phyloP scores from a whole-genome alignment of 2,113 vertebrate genomes.

The Leucoraja erinaceus region DNA sequence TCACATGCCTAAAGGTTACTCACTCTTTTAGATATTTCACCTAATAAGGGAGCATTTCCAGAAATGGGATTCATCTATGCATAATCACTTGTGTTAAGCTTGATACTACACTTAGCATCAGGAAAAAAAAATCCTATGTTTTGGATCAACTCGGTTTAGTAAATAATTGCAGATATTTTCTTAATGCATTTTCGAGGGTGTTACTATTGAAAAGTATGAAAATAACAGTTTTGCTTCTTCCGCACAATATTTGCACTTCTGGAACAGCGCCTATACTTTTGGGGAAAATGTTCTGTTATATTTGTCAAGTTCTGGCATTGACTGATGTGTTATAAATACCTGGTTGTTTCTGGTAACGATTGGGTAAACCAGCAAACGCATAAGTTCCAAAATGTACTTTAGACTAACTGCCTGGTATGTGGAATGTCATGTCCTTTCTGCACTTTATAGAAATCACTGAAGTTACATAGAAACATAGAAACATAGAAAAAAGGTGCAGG shows the following conservation, averaged over 20 bases:
- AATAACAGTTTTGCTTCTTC: not conserved
- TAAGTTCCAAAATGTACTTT: not conserved
- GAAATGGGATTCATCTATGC: not conserved
- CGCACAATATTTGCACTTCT: conserved; percentile 1
- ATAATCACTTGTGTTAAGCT: not conserved
- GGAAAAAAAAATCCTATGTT: not conserved
- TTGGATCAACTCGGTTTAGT: not conserved
- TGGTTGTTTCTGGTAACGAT: not conserved
- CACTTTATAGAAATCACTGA: not conserved
- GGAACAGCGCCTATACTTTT: not conserved
- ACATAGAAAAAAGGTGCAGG: too few relatives aligned
- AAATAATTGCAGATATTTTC: not conserved
- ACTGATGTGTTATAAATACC: not conserved
- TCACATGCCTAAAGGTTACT: not conserved
- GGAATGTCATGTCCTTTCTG: not conserved
- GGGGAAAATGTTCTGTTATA: not conserved
- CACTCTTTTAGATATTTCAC: not conserved
- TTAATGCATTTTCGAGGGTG: not conserved
- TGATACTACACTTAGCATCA: not conserved
- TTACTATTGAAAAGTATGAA: not conserved
- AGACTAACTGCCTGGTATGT: not conserved
- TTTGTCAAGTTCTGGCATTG: conserved; percentile 2
- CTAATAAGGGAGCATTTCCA: not conserved
- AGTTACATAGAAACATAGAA: too few relatives aligned
- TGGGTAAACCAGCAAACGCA: not conserved